Conservation (phyloP, 2,797 vertebrate species). For the Paratrypauchen microcephalus region DNA sequence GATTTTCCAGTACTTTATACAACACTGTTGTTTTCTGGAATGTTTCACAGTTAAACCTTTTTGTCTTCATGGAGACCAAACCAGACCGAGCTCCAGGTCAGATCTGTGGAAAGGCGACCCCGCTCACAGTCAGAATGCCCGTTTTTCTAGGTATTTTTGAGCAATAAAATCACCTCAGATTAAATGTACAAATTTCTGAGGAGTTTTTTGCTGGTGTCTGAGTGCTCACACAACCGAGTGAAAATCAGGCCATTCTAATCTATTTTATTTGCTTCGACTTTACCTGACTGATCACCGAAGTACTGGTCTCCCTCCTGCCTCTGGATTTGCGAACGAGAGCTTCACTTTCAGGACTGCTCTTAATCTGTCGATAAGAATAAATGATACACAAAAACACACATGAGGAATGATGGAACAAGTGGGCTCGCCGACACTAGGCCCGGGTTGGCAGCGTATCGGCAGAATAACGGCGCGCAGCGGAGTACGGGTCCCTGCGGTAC, state of each 20-base stretch:
- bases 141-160: too few species aligned
- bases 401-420: not conserved
- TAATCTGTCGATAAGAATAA: constrained; percentile 23
- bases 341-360: constrained; percentile 17
- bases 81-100: too few species aligned
- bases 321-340: constrained; percentile 14
- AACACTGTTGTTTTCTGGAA: too few species aligned
- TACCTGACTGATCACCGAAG: constrained; percentile 61
- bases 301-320: constrained; percentile 19
- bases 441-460: too few species aligned
- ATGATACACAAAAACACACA: not conserved
- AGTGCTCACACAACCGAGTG: not conserved
- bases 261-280: not conserved
- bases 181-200: too few species aligned
- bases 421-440: not conserved
- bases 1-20: too few species aligned
- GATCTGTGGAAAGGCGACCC: too few species aligned
- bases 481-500: not conserved
- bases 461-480: not conserved
- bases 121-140: too few species aligned
- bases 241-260: not conserved
- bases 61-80: too few species aligned
- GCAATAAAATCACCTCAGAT: too few species aligned
- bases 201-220: too few species aligned
- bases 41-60: too few species aligned